These are phyloP conservation scores for Liopterus haemorrhoidalis DNA, from an alignment of 2,888 invertebrate genomes.

Conservation along the genomic window DNA sequence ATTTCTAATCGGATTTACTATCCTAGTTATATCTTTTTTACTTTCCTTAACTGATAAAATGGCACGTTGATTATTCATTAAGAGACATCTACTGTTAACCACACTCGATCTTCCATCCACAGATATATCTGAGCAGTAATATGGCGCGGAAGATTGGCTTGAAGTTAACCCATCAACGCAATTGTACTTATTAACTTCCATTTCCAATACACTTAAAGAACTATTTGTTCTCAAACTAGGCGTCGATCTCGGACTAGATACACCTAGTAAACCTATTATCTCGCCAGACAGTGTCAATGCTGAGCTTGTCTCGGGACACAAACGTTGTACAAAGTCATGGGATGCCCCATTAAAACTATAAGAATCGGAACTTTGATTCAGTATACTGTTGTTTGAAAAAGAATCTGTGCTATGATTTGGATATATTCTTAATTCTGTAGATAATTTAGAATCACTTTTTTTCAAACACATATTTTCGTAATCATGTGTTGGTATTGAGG, in stretches of 20 bases:
- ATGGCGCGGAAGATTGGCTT: slow-evolving; percentile 57
- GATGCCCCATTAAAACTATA: too few species aligned
- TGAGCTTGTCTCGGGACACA: slow-evolving; percentile 38
- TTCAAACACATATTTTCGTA: too few species aligned
- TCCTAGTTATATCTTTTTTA: slow-evolving; percentile 64
- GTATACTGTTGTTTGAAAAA: too few species aligned
- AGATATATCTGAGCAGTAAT: slow-evolving; percentile 77
- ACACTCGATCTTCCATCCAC: slow-evolving; percentile 39
- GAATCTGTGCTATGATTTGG: too few species aligned
- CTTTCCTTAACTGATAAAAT: slow-evolving; percentile 42
- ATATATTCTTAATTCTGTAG: too few species aligned
- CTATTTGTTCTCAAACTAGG: slow-evolving; percentile 35
- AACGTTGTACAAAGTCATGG: slow-evolving; percentile 37
- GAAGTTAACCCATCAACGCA: slow-evolving; percentile 16
- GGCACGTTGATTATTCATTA: slow-evolving; percentile 69
- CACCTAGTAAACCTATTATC: slow-evolving; percentile 37
- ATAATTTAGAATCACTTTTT: too few species aligned
- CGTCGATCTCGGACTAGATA: slow-evolving; percentile 38
- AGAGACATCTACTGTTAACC: slow-evolving; percentile 33
- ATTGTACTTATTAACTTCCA: slow-evolving; percentile 31
- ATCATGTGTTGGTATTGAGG: too few species aligned
- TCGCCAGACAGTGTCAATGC: slow-evolving; percentile 40
- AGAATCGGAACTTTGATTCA: too few species aligned
- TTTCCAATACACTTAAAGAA: slow-evolving; percentile 34
- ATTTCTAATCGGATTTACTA: slow-evolving; percentile 66